Percentiles rank a stretch among this genome's conserved stretches.
phyloP scores from a whole-genome alignment of 1,140 invertebrate genomes.

The Ostrea edulis region DNA sequence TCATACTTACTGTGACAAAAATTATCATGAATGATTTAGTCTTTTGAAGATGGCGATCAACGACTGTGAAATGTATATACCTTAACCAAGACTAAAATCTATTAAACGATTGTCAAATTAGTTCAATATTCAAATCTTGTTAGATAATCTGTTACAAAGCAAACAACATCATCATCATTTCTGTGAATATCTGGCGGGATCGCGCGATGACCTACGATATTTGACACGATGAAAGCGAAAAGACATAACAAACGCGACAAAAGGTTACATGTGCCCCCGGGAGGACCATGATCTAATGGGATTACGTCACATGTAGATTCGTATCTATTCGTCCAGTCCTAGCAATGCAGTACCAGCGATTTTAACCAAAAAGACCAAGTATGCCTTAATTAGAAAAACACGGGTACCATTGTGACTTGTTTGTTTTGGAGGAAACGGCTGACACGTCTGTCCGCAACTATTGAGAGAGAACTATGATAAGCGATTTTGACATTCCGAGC shows the following conservation, averaged over 20 bases:
- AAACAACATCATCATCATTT: conserved; percentile 11
- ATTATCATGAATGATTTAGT: background rate
- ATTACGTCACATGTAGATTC: conserved; percentile 10
- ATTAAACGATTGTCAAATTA: conserved; percentile 4
- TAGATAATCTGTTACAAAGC: conserved; percentile 13
- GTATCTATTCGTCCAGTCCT: conserved; percentile 12
- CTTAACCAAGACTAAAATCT: background rate
- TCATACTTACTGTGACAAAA: background rate
- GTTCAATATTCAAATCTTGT: background rate
- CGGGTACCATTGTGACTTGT: conserved; percentile 30
- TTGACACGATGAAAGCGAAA: conserved; percentile 19
- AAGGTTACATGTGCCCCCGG: conserved; percentile 22
- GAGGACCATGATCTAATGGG: conserved; percentile 26
- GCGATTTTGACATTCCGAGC: conserved; percentile 36
- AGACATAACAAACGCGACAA: conserved; percentile 11
- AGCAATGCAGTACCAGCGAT: conserved; percentile 33
- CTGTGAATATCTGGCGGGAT: background rate
- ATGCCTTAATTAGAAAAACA: conserved; percentile 35
- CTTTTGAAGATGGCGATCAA: background rate
- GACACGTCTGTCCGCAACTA: conserved; percentile 28
- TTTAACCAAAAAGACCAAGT: conserved; percentile 27
- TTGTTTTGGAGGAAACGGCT: conserved; percentile 16
- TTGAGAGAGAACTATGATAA: conserved; percentile 16
- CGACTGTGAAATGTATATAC: background rate
- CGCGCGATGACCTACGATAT: background rate